phyloP scores from a whole-genome alignment of 2,113 vertebrate species.

The Mesocricetus auratus region DNA sequence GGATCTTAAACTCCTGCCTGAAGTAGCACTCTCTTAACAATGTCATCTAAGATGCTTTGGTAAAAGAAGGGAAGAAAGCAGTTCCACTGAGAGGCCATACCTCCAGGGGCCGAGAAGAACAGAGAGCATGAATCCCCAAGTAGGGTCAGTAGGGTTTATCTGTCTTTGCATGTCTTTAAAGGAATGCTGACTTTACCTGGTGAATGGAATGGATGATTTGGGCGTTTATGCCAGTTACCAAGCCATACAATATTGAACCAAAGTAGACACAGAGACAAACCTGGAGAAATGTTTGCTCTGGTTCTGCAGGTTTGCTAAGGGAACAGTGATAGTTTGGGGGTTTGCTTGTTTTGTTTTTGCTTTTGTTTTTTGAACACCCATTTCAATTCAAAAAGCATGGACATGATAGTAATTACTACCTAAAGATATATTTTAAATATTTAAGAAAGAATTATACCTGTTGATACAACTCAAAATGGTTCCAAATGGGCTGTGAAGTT shows the following conservation, averaged over 20 bases:
- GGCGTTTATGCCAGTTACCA: neutral
- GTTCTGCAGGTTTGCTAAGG: neutral
- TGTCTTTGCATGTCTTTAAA: neutral
- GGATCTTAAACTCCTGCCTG: neutral
- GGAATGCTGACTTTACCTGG: neutral
- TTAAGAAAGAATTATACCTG: neutral
- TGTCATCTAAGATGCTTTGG: neutral
- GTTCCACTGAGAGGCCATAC: neutral
- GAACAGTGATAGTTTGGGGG: neutral
- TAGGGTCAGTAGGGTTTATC: neutral
- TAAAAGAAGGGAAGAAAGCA: neutral
- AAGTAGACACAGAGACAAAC: neutral
- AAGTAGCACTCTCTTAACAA: neutral
- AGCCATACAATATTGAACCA: neutral
- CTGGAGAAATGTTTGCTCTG: neutral
- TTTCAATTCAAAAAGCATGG: constrained; percentile 11
- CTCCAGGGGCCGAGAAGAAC: neutral
- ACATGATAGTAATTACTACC: neutral
- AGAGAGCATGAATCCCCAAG: neutral
- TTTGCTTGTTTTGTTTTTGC: neutral
- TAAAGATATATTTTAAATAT: constrained; percentile 45
- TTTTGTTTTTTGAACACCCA: neutral
- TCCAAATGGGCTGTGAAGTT: neutral
- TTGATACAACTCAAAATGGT: neutral
- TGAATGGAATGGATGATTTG: neutral